phyloP scores from a whole-genome alignment of 1,140 invertebrate species.

The Globodera rostochiensis region DNA sequence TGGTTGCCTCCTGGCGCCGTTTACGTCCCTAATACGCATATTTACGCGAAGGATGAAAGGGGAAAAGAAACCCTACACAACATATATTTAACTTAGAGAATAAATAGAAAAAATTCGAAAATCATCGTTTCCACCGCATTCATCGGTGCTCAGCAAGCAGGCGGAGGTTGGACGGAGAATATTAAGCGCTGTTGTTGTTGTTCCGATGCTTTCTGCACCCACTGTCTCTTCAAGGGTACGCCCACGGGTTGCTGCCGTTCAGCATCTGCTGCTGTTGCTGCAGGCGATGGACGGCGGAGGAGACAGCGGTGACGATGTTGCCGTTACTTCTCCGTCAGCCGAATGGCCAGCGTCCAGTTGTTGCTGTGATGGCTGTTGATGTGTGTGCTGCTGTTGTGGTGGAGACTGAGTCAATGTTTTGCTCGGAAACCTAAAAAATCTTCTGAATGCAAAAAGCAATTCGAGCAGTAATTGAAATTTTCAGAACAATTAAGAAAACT shows the following conservation, averaged over 20 bases:
- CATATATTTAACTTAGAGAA: too few species aligned
- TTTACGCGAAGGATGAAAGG: too few species aligned
- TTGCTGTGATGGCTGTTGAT: too few species aligned
- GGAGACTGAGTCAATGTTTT: neutral
- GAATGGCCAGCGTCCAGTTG: too few species aligned
- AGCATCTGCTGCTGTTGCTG: neutral
- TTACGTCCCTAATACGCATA: too few species aligned
- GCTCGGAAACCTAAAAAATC: neutral
- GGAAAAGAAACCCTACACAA: too few species aligned
- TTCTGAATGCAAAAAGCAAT: neutral
- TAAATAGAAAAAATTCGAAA: neutral
- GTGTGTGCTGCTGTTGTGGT: neutral
- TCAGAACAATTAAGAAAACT: too few species aligned
- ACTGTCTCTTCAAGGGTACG: neutral
- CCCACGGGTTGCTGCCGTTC: constrained; percentile 13
- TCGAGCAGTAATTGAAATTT: neutral
- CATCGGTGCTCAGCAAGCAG: neutral
- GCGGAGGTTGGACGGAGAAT: neutral
- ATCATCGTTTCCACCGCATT: neutral
- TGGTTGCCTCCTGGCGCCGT: too few species aligned
- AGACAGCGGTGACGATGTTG: neutral
- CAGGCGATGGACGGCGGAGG: too few species aligned
- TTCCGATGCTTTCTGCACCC: too few species aligned
- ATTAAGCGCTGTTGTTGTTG: neutral
- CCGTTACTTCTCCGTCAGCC: too few species aligned